phyloP scores from a whole-genome alignment of 2,797 vertebrate genomes.

The Cygnus olor region DNA sequence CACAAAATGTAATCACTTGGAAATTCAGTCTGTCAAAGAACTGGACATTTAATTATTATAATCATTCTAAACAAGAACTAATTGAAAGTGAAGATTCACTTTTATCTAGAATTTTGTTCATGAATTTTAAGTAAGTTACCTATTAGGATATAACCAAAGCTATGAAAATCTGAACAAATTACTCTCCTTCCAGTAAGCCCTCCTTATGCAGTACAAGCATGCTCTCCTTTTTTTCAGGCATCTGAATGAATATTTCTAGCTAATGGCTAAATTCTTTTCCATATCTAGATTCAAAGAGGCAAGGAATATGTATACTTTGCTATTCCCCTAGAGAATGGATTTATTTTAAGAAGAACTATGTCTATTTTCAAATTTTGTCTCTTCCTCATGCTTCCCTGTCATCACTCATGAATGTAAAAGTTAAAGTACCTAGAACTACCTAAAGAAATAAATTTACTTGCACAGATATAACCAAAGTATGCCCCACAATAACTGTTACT shows the following conservation, averaged over 20 bases:
- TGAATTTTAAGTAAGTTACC: constrained; percentile 61
- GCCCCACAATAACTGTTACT: constrained; percentile 16
- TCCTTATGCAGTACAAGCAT: constrained; percentile 13
- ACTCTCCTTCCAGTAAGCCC: constrained; percentile 18
- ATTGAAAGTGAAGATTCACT: constrained; percentile 65
- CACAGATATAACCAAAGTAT: constrained; percentile 46
- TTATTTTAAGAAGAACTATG: constrained; percentile 53
- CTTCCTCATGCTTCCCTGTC: constrained; percentile 31
- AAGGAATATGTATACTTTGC: constrained; percentile 50
- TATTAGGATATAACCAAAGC: constrained; percentile 48
- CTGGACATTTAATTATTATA: constrained; percentile 71
- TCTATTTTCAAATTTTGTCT: constrained; percentile 53
- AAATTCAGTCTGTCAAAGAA: constrained; percentile 62
- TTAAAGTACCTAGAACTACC: constrained; percentile 48
- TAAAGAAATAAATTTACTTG: constrained; percentile 61
- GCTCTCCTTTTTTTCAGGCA: constrained; percentile 44
- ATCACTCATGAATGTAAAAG: constrained; percentile 53
- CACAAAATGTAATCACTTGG: constrained; percentile 63
- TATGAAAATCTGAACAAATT: constrained; percentile 63
- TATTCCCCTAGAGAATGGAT: constrained; percentile 46
- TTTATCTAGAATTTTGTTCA: constrained; percentile 60
- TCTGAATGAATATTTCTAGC: constrained; percentile 40
- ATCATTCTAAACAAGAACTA: constrained; percentile 64
- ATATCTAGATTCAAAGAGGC: constrained; percentile 56
- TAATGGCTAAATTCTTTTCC: constrained; percentile 56